These are phyloP conservation scores for Adineta ricciae DNA, from an alignment of 2,888 invertebrate species.

Conservation along the genomic window DNA sequence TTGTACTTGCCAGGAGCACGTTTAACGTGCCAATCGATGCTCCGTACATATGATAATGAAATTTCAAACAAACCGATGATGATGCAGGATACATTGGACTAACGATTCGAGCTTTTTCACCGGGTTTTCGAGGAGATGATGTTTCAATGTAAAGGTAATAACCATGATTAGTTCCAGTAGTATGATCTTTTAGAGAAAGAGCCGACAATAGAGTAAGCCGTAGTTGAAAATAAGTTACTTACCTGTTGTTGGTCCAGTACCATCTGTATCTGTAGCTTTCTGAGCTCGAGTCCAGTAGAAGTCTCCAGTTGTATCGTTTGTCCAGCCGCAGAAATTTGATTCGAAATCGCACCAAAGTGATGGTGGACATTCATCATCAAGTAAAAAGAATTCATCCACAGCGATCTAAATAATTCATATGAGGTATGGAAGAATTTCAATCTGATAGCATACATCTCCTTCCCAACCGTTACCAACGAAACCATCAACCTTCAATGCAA, in stretches of 20 bases:
- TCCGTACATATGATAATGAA: conserved; percentile 35
- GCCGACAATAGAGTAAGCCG: too few species aligned
- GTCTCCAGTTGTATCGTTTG: conserved; percentile 39
- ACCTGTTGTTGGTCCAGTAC: conserved; percentile 39
- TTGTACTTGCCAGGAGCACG: conserved; percentile 21
- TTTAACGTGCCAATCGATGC: conserved; percentile 24
- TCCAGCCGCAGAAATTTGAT: conserved; percentile 37
- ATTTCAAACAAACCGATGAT: conserved; percentile 35
- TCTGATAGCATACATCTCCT: conserved; percentile 21
- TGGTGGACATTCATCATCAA: conserved; percentile 37
- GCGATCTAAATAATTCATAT: conserved; percentile 38
- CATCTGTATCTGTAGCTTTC: conserved; percentile 38
- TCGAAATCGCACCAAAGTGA: conserved; percentile 37
- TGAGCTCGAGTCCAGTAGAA: conserved; percentile 43
- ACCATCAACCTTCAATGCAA: conserved; percentile 25
- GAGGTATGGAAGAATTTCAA: neutral
- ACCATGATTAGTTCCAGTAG: conserved; percentile 36
- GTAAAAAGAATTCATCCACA: conserved; percentile 43
- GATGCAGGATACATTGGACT: conserved; percentile 26
- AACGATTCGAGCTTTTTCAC: conserved; percentile 38
- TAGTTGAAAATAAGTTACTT: neutral
- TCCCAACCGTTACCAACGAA: conserved; percentile 13
- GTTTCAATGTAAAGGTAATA: conserved; percentile 43
- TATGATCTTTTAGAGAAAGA: neutral
- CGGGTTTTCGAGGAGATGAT: conserved; percentile 35